Conservation (phyloP, 2,113 vertebrate species). For the Aythya baeri region DNA sequence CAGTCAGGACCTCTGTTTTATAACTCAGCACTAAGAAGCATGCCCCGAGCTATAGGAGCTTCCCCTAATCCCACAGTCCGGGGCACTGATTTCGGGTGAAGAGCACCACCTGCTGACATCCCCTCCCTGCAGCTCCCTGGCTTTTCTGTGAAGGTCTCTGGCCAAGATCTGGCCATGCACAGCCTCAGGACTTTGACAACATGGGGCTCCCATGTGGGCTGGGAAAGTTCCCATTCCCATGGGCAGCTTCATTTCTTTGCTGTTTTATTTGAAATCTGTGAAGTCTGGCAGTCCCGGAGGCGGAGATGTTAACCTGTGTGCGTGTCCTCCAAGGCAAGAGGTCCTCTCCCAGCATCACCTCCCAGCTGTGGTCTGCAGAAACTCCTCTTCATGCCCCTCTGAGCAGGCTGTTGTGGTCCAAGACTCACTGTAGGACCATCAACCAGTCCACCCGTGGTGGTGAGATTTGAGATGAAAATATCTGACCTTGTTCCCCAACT, state of each 20-base stretch:
- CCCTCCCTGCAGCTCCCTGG: background rate
- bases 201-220: background rate
- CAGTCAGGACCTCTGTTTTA: background rate
- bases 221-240: accelerated
- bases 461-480: background rate
- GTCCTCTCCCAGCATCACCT: background rate
- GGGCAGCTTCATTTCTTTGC: accelerated
- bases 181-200: background rate
- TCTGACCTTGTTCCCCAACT: accelerated
- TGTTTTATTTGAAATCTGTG: background rate
- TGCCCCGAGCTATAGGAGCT: accelerated
- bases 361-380: background rate
- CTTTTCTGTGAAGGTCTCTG: accelerated
- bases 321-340: accelerated
- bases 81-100: background rate
- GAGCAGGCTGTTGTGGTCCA: background rate
- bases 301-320: background rate
- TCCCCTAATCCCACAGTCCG: background rate
- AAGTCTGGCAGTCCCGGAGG: background rate
- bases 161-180: background rate
- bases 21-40: background rate
- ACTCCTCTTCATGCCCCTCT: background rate
- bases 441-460: background rate
- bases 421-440: background rate
- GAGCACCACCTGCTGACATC: conserved; percentile 37